These are phyloP conservation scores for Athetis lepigone DNA, from an alignment of 2,888 invertebrate genomes.

Conservation along the genomic window DNA sequence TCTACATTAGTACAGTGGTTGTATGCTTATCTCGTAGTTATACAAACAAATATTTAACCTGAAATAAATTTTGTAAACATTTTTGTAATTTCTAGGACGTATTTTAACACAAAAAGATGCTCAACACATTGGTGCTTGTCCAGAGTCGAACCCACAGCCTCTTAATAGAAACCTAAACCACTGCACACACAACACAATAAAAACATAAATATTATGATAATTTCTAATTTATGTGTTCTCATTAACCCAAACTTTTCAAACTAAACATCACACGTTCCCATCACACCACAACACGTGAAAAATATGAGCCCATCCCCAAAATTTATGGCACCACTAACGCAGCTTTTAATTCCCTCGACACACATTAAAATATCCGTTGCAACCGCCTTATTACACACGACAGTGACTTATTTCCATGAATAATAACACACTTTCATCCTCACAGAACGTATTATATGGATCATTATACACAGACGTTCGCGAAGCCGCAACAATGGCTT, in stretches of 20 bases:
- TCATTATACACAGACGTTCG: conserved; percentile 76
- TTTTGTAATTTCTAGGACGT: too few relatives aligned
- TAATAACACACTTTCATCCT: conserved; percentile 78
- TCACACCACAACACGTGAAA: conserved; percentile 49
- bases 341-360: conserved; percentile 67
- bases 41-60: not conserved
- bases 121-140: too few relatives aligned
- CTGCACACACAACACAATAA: too few relatives aligned
- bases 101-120: too few relatives aligned
- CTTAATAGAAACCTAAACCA: too few relatives aligned
- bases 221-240: conserved; percentile 43
- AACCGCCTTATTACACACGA: conserved; percentile 73
- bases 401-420: conserved; percentile 79
- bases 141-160: too few relatives aligned
- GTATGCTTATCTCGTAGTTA: not conserved
- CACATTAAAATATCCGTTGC: conserved; percentile 75
- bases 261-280: conserved; percentile 51
- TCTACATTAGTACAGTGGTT: not conserved
- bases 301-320: conserved; percentile 56
- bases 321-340: conserved; percentile 62
- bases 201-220: conserved; percentile 40
- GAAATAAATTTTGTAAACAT: too few relatives aligned
- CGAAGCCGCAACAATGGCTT: conserved; percentile 80
- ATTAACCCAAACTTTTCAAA: conserved; percentile 47
- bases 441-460: conserved; percentile 73